Evolutionary conservation across 2,797 vertebrate species (phyloP), one percentile per base, ranked within the genome.

Genomic region (Ammospiza maritima): DNA sequence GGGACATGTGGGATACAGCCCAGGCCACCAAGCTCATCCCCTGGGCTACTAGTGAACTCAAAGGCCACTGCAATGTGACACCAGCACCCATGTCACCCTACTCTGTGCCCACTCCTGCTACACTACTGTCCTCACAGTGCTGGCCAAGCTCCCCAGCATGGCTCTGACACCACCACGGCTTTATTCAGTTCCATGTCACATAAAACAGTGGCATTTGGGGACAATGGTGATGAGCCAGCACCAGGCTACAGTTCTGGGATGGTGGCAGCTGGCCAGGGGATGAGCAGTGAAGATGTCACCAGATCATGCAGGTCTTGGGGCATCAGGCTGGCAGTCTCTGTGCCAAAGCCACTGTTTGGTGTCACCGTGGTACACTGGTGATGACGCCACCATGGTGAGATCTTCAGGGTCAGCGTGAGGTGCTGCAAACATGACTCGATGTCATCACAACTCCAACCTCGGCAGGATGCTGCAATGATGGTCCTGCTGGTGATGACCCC

Each of bases 301-400:
- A 21, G 3, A 67, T 8, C 5, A 5, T 7, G 7, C 29, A 62
- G n/a, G n/a, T 67, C n/a, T 66, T 45, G 27, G 15, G 23, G 16
- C 4, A 5, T 13, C 40, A 36, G 38, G 21, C 10, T 0, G 3
- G 10, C 1, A 0, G 16, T 21, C 21, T 67, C 44, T 83, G 53
- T 26, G 5, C n/a, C n/a, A n/a, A 44, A 50, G 20, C 23, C 42
- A 56, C 42, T 26, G 21, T 15, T 67, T 3, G 1, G 19, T 57
- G 44, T 66, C 54, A 29, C 48, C 11, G 17, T 10, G 36, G 73
- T 34, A 2, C 36, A 6, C 42, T 19, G 17, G 36, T 25, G 48
- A 32, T 5, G 26, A 23, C 27, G 53, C 13, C 84, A 72, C 32
- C 4, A 0, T 5, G 9, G 23, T 9, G 21, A 30, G 3, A 6